phyloP scores from a whole-genome alignment of 2,797 vertebrate genomes.

The Urosaurus nigricauda region DNA sequence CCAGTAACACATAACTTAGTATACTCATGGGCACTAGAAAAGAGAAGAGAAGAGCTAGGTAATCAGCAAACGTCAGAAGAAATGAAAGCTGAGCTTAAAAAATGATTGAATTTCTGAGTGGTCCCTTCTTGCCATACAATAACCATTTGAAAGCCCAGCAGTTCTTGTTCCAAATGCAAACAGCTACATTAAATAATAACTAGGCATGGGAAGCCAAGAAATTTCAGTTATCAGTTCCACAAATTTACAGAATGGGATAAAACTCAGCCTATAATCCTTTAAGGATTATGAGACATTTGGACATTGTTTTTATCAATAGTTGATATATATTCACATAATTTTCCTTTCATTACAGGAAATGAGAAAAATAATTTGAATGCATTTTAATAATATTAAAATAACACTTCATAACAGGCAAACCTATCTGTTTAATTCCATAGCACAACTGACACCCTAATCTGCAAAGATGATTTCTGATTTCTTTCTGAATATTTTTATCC shows the following conservation, averaged over 20 bases:
- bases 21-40: not conserved
- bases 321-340: not conserved
- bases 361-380: conserved; percentile 26
- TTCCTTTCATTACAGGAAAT: conserved; percentile 17
- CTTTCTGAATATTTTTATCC: conserved; percentile 35
- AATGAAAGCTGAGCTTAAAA: not conserved
- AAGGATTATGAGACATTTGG: not conserved
- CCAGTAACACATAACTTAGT: not conserved
- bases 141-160: not conserved
- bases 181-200: conserved; percentile 1
- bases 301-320: not conserved
- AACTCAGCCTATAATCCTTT: not conserved
- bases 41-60: not conserved
- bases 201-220: not conserved
- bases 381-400: conserved; percentile 25
- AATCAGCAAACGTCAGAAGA: not conserved
- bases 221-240: not conserved
- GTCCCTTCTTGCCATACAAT: not conserved
- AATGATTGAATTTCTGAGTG: not conserved
- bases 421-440: conserved; percentile 22
- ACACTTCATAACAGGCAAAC: conserved; percentile 26
- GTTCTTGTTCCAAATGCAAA: not conserved
- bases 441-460: conserved; percentile 32
- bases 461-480: not conserved
- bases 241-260: not conserved